Evolutionary conservation across 1,140 invertebrate genomes (phyloP).

Genomic region (Himalopsyche phryganea): DNA sequence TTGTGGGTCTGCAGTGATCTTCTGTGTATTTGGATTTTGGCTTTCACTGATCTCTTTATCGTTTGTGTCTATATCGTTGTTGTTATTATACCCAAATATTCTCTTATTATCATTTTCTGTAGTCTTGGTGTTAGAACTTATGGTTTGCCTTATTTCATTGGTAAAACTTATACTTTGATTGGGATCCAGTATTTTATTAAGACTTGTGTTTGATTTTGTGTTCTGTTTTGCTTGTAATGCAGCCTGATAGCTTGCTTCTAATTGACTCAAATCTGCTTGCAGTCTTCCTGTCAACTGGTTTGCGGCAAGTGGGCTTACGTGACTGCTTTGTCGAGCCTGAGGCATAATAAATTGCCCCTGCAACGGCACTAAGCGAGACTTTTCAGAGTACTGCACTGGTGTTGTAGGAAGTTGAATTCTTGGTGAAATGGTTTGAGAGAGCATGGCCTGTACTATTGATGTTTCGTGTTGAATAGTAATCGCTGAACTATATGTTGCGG

Average conservation of each 20-base stretch:
- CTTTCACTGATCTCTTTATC: slow-evolving; percentile 35
- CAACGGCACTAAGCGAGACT: slow-evolving; percentile 47
- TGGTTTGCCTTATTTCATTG: slow-evolving; percentile 28
- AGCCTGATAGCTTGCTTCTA: slow-evolving; percentile 33
- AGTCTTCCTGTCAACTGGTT: slow-evolving; percentile 34
- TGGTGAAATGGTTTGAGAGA: slow-evolving; percentile 52
- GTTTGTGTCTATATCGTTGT: slow-evolving; percentile 34
- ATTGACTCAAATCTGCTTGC: slow-evolving; percentile 44
- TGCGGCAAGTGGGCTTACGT: slow-evolving; percentile 41
- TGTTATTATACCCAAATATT: slow-evolving; percentile 38
- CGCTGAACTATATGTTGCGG: slow-evolving; percentile 12
- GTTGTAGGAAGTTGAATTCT: slow-evolving; percentile 46
- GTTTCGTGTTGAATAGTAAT: slow-evolving; percentile 43
- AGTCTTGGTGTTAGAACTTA: slow-evolving; percentile 14
- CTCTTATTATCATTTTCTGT: slow-evolving; percentile 36
- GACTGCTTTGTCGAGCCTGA: slow-evolving; percentile 37
- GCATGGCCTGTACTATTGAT: slow-evolving; percentile 52
- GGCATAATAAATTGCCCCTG: slow-evolving; percentile 40
- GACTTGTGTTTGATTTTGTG: slow-evolving; percentile 13
- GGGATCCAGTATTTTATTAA: slow-evolving; percentile 35
- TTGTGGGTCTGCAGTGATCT: slow-evolving; percentile 25
- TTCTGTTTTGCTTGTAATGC: slow-evolving; percentile 25
- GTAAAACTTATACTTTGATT: slow-evolving; percentile 40
- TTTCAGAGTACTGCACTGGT: slow-evolving; percentile 45
- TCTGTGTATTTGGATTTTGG: slow-evolving; percentile 36